A percentile compares a stretch with the other conserved stretches of the same genome.
Evolutionary conservation across 2,797 vertebrate genomes (phyloP).

Genomic region (Cossypha polioptera): DNA sequence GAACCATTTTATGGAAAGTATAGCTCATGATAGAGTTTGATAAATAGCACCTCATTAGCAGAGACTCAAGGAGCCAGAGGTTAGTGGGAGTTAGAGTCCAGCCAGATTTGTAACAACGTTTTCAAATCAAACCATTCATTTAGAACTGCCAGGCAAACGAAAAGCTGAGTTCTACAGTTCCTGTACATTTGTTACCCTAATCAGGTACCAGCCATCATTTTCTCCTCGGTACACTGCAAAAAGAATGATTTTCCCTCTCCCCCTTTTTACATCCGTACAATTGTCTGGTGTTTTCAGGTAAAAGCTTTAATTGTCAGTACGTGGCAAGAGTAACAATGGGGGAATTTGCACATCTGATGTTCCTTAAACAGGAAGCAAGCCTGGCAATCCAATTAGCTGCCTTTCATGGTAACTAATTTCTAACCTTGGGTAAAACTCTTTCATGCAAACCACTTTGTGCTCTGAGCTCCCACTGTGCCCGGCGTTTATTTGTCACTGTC

Average conservation of each 20-base stretch:
- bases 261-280: not conserved
- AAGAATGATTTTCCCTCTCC: not conserved
- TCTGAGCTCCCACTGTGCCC: not conserved
- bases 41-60: slow-evolving; percentile 39
- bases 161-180: not conserved
- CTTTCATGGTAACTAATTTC: slow-evolving; percentile 24
- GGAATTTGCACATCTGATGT: slow-evolving; percentile 38
- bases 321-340: not conserved
- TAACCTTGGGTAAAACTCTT: slow-evolving; percentile 24
- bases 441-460: not conserved
- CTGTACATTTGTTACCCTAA: not conserved
- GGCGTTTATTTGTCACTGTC: slow-evolving; percentile 4
- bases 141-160: not conserved
- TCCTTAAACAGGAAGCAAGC: not conserved
- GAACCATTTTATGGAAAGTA: not conserved
- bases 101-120: not conserved
- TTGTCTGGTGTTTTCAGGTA: slow-evolving; percentile 2
- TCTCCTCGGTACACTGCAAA: not conserved
- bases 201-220: not conserved
- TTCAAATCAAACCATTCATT: slow-evolving; percentile 43
- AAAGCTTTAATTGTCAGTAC: slow-evolving; percentile 51
- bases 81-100: slow-evolving; percentile 17
- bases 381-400: slow-evolving; percentile 22
- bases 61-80: slow-evolving; percentile 17
- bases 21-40: not conserved